Evolutionary conservation across 2,113 vertebrate genomes (phyloP), one percentile per base, ranked within the genome.

Genomic region (Psilopogon haemacephalus): DNA sequence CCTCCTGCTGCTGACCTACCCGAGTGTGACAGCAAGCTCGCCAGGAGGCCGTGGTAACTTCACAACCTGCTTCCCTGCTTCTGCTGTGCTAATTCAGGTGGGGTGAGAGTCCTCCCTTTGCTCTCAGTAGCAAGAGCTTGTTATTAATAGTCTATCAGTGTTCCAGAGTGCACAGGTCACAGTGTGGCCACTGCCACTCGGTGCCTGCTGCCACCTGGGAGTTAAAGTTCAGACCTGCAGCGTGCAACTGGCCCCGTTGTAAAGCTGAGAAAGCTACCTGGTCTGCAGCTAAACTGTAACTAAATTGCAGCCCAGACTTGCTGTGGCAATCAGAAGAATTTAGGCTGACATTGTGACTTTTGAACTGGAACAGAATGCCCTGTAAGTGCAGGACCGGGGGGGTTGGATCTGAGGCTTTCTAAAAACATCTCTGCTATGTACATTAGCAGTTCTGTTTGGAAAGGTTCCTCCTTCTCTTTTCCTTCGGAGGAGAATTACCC

Each of bases 241-340:
- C 1, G 1, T 64, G 54, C 38, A 81, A 54, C 58, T 15, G 13
- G 37, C 42, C 58, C 20, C 6, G 59, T 17, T 89, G 79, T 87
- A 59, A 85, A 89, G 69, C 55, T 44, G 48, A 63, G 37, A 69
- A 70, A 33, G 73, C 46, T 55, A 62, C 5, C 76, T 46, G 6
- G 1, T 10, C 2, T 48, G 70, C 72, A 42, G 75, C 75, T 88
- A 70, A 81, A 44, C 42, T 23, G 44, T 26, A 56, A 55, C 46
- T 67, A 50, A 88, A 88, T 32, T 91, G 90, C 76, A 69, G 88
- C 81, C 83, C 90, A 88, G 79, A 95, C 33, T 37, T 38, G 8
- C 76, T 81, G 54, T 55, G 50, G 40, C 4, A 86, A 75, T 64
- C 48, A 37, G 80, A 77, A 86, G 60, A 76, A 67, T 65, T 92